Base-by-base conservation (phyloP, 2,888 invertebrate genomes). In the Acleris laterana region DNA sequence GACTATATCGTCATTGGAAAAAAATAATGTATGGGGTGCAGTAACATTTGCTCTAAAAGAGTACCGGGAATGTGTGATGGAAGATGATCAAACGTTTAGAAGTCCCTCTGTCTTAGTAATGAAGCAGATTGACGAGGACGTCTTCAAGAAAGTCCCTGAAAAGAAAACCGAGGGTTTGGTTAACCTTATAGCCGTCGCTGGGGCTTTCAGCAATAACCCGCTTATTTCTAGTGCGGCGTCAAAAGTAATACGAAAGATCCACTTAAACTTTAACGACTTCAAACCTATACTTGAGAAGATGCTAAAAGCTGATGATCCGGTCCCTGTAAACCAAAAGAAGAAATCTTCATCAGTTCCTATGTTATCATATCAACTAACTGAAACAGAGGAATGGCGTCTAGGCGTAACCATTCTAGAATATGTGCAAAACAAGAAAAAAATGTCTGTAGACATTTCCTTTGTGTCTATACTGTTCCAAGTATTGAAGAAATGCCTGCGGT, bases 401-500 rank as follows among this genome's bases (percentile, higher is more conserved):
- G 97, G 97, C 0, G 94, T 96, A 22, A 95, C 96, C 0, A 86
- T 98, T 1, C 89, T 99, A 28, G 98, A 98, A 87, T 95, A 96
- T 70, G 93, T 98, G 16, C 98, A 98, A 83, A 95, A 95, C 73
- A 98, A 98, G 80, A 96, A 96, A 84, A 97, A 96, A 84, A 93
- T 98, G 70, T 84, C 90, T 1, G 94, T 96, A 55, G 93, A 95
- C 16, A 94, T 95, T 61, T 73, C 93, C 0, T 90, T 98, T 52
- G 93, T 98, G n/a, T 95, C 96, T 0, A 80, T 95, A 3, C 85
- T 98, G 0, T 98, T 98, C 80, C 95, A 96, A 66, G 86, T 98
- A 55, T 84, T 98, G 16, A 95, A 96, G 77, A 95, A 95, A 87
- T 97, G 97, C 72, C 87, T 98, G 49, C 94, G 95, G 69, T 95